Evolutionary conservation across 2,113 vertebrate species (phyloP).

Genomic region (Oryzias melastigma): DNA sequence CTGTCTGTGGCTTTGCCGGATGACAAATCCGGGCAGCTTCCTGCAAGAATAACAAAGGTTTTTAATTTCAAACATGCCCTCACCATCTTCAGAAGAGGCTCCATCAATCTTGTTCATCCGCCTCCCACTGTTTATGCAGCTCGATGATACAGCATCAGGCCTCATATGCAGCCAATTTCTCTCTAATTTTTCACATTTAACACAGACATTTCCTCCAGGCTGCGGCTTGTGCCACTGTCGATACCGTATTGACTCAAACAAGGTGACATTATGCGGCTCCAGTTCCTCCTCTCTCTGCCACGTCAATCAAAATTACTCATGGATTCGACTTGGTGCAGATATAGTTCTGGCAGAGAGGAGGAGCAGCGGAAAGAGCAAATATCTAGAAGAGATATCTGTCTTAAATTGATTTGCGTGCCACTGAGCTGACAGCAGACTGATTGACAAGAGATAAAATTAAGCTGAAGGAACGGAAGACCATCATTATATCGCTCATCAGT

Average conservation of each 20-base stretch:
- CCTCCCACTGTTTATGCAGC: constrained; percentile 25
- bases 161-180: constrained; percentile 2
- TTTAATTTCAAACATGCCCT: constrained; percentile 40
- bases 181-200: constrained; percentile 51
- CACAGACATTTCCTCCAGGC: constrained; percentile 46
- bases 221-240: constrained; percentile 50
- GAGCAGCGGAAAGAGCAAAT: constrained; percentile 33
- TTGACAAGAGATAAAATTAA: constrained; percentile 68
- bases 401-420: constrained; percentile 45
- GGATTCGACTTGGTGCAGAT: constrained; percentile 26
- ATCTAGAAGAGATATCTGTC: constrained; percentile 45
- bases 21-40: constrained; percentile 30
- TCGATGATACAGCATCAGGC: constrained; percentile 28
- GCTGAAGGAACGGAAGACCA: constrained; percentile 45
- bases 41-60: constrained; percentile 27
- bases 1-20: constrained; percentile 16
- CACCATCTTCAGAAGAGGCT: constrained; percentile 27
- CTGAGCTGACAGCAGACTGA: constrained; percentile 46
- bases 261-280: constrained; percentile 48
- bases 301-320: constrained; percentile 62
- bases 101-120: constrained; percentile 29
- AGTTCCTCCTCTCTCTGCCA: constrained; percentile 23
- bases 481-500: constrained; percentile 59
- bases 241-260: constrained; percentile 60
- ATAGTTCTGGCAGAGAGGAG: constrained; percentile 45